phyloP scores from a whole-genome alignment of 2,113 vertebrate genomes.

The Zosterops lateralis region DNA sequence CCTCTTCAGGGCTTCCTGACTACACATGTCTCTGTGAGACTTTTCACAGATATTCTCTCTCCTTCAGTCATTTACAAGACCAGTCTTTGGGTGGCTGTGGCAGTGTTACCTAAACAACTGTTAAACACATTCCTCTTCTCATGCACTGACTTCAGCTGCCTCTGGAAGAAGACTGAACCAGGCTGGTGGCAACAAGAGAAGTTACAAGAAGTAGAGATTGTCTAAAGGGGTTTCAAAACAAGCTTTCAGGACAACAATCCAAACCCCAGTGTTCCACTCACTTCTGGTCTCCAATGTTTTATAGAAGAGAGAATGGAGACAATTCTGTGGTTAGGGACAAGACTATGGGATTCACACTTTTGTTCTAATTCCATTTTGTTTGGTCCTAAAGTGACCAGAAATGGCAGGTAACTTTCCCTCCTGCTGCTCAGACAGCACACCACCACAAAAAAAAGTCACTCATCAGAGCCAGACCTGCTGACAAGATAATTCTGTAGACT shows the following conservation, averaged over 20 bases:
- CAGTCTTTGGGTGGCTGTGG: background rate
- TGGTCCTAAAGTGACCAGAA: background rate
- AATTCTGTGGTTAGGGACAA: background rate
- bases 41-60: background rate
- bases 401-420: background rate
- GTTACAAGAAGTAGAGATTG: background rate
- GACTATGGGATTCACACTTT: background rate
- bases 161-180: background rate
- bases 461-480: background rate
- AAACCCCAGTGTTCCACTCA: background rate
- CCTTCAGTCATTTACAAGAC: background rate
- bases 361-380: background rate
- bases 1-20: background rate
- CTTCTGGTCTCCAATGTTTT: background rate
- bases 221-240: background rate
- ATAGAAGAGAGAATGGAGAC: background rate
- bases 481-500: conserved; percentile 2
- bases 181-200: background rate
- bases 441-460: background rate
- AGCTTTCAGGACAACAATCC: background rate
- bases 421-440: background rate
- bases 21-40: background rate
- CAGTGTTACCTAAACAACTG: background rate
- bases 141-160: background rate
- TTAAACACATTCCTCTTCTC: background rate